Conservation (phyloP, 2,797 vertebrate genomes). For the Malacoctenus gilli region DNA sequence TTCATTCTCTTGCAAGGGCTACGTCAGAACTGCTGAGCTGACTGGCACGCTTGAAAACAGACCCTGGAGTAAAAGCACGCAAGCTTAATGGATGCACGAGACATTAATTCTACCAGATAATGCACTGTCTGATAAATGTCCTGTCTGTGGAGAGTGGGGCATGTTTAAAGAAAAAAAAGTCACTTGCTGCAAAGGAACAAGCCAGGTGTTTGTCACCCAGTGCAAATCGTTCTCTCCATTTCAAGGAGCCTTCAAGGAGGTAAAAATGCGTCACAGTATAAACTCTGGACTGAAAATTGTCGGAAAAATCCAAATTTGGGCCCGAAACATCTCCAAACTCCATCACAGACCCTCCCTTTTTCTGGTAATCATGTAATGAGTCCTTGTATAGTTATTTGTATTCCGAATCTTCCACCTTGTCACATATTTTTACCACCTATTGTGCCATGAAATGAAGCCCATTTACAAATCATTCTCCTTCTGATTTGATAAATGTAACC, state of each 20-base stretch:
- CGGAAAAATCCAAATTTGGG: slow-evolving; percentile 36
- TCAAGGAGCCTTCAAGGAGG: too few species aligned
- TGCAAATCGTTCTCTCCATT: too few species aligned
- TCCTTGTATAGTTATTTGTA: slow-evolving; percentile 62
- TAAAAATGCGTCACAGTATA: too few species aligned
- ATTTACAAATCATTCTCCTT: slow-evolving; percentile 73
- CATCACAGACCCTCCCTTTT: slow-evolving; percentile 9
- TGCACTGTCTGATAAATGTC: slow-evolving; percentile 26
- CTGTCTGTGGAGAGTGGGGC: slow-evolving; percentile 10
- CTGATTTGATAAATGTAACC: slow-evolving; percentile 72
- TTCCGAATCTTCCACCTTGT: slow-evolving; percentile 65
- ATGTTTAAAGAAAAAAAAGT: slow-evolving; percentile 40
- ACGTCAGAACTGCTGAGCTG: slow-evolving; percentile 16
- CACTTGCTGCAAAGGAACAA: slow-evolving; percentile 20
- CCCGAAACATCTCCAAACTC: slow-evolving; percentile 15
- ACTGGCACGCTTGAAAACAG: slow-evolving; percentile 18
- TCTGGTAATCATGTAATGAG: slow-evolving; percentile 60
- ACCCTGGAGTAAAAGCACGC: slow-evolving; percentile 32
- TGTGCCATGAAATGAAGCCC: slow-evolving; percentile 67
- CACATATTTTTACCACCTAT: slow-evolving; percentile 60
- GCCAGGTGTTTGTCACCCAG: slow-evolving; percentile 22
- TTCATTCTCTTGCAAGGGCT: neutral
- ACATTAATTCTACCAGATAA: slow-evolving; percentile 29
- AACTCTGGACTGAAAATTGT: too few species aligned
- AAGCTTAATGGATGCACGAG: slow-evolving; percentile 44